Evolutionary conservation across 2,888 invertebrate species (phyloP), one percentile per base, ranked within the genome.

Genomic region (Platycnemis pennipes): DNA sequence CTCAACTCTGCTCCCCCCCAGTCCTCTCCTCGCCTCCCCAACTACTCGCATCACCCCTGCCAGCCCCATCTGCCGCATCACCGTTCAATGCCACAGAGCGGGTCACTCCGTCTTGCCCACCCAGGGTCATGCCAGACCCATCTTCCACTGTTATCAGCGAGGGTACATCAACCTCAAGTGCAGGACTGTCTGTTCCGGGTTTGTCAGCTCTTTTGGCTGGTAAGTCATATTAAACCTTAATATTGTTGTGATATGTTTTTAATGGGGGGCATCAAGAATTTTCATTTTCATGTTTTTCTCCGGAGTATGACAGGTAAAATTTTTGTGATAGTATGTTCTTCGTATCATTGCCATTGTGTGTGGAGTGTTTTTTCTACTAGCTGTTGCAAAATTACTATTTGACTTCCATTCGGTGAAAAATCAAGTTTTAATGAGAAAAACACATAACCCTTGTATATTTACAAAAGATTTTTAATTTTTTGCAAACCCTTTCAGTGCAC

Each of bases 181-280:
- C 97, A 49, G 97, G 97, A 94, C 97, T 97, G 95, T 97, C 97
- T 19, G 97, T 97, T 96, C 97, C 97, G 69, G 97, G 97, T 85
- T 96, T 97, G 86, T 97, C 97, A 45, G 97, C 97, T 49, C 96
- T 97, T 89, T 96, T 97, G 94, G 97, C 97, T 94, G 97, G 96
- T 96, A 95, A 94, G 95, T 95, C 31, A 7, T n/a, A 2, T 45
- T 1, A 7, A n/a, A 37, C 22, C 19, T 86, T 22, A 42, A 42
- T 86, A 1, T 86, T 2, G 7, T 53, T 53, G 1, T 53, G 53
- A 19, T 53, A 53, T 7, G 44, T 87, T 22, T 87, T 44, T 22
- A 11, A 45, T 26, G 26, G 7, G 19, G 26, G 42, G 26, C 45
- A n/a, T n/a, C n/a, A n/a, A n/a, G n/a, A n/a, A n/a, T n/a, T n/a